Percentiles rank a stretch among this genome's conserved stretches.
Evolutionary conservation across 2,888 invertebrate genomes (phyloP).

Genomic region (Luperina nickerlii): DNA sequence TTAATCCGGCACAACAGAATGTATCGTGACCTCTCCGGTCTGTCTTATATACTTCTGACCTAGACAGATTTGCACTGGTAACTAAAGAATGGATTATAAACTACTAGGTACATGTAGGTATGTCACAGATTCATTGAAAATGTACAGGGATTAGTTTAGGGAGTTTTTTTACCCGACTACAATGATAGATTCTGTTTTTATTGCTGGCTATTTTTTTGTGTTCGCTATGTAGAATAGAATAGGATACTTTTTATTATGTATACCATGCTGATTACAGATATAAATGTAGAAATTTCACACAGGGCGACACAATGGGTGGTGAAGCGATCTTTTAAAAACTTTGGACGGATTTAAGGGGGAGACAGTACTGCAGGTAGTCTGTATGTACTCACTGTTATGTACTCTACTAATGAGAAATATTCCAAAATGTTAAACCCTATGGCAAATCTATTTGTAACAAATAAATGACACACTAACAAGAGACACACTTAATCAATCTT

Average conservation of each 20-base stretch:
- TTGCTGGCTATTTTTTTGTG: background rate
- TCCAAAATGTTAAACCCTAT: background rate
- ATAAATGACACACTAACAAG: background rate
- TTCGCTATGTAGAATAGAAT: background rate
- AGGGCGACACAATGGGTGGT: background rate
- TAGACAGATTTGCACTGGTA: no score
- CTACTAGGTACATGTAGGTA: no score
- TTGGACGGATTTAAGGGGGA: background rate
- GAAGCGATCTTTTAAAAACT: background rate
- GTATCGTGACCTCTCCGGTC: conserved; percentile 13
- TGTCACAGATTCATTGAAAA: background rate
- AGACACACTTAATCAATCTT: background rate
- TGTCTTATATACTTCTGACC: background rate
- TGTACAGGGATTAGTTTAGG: background rate
- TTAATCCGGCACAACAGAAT: conserved; percentile 23
- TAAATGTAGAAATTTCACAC: no score
- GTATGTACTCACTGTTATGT: background rate
- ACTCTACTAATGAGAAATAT: no score
- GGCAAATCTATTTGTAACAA: background rate
- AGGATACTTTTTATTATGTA: no score
- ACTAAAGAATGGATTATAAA: background rate
- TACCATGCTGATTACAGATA: no score
- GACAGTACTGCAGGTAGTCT: background rate
- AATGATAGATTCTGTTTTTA: background rate
- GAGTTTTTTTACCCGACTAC: background rate